Conservation (phyloP, 2,888 invertebrate genomes). For the Zhengitettix transpicula region DNA sequence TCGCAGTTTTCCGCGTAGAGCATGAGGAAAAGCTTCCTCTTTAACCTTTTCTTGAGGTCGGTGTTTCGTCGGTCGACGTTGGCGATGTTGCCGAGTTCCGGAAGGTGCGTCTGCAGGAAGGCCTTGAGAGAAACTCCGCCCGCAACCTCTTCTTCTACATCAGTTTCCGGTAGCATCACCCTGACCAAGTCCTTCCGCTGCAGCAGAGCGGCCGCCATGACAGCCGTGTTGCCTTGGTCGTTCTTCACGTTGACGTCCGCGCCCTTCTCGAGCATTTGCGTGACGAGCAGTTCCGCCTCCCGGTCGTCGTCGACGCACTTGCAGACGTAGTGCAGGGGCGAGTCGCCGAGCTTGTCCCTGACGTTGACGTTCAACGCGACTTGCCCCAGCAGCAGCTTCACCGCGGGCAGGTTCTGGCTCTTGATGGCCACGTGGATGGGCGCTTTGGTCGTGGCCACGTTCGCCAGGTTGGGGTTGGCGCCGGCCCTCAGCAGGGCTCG, state of each 20-base stretch:
- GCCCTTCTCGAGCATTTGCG: not conserved
- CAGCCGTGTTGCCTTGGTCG: not conserved
- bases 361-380: not conserved
- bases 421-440: not conserved
- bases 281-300: not conserved
- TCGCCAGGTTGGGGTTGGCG: constrained; percentile 1
- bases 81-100: too few species aligned
- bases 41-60: too few species aligned
- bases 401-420: not conserved
- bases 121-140: too few species aligned
- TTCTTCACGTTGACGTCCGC: not conserved
- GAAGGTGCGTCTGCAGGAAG: too few species aligned
- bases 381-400: not conserved
- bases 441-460: not conserved
- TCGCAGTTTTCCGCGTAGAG: too few species aligned
- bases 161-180: too few species aligned
- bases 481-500: not conserved
- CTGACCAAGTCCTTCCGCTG: too few species aligned
- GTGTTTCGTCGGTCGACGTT: too few species aligned
- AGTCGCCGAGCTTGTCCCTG: not conserved
- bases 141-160: too few species aligned
- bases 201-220: not conserved
- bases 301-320: not conserved
- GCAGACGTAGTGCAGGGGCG: not conserved
- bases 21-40: too few species aligned